These are phyloP conservation scores for Pachymerium ferrugineum DNA, from an alignment of 2,888 invertebrate genomes.

Conservation along the genomic window DNA sequence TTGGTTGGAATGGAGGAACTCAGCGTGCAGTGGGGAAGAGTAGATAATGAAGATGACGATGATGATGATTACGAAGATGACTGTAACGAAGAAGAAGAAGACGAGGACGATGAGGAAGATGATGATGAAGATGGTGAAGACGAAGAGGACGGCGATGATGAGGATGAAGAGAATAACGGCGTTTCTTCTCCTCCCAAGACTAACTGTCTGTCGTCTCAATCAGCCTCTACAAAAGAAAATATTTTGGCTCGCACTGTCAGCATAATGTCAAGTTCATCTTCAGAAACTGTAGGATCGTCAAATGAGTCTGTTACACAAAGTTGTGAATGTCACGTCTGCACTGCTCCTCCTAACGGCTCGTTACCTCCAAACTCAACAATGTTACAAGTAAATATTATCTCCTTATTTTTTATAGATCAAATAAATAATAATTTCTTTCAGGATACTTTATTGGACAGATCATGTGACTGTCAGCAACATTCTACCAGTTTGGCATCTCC, in stretches of 20 bases:
- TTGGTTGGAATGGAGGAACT: not conserved
- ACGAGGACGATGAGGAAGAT: constrained; percentile 35
- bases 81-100: constrained; percentile 28
- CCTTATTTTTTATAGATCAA: not conserved
- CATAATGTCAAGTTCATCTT: not conserved
- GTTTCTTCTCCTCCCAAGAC: not conserved
- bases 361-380: not conserved
- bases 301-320: constrained; percentile 2
- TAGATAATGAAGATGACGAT: constrained; percentile 31
- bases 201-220: too few relatives aligned
- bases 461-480: constrained; percentile 44
- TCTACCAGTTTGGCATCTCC: constrained; percentile 39
- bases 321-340: constrained; percentile 33
- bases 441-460: constrained; percentile 28
- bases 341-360: not conserved
- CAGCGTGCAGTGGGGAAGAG: not conserved
- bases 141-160: constrained; percentile 16
- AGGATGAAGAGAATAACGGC: constrained; percentile 12
- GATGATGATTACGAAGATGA: constrained; percentile 30
- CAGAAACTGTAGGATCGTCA: not conserved
- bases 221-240: too few relatives aligned
- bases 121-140: constrained; percentile 31
- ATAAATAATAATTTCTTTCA: not conserved
- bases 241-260: constrained; percentile 3
- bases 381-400: not conserved